These are phyloP conservation scores for Denticeps clupeoides DNA, from an alignment of 2,797 vertebrate species.

Conservation along the genomic window DNA sequence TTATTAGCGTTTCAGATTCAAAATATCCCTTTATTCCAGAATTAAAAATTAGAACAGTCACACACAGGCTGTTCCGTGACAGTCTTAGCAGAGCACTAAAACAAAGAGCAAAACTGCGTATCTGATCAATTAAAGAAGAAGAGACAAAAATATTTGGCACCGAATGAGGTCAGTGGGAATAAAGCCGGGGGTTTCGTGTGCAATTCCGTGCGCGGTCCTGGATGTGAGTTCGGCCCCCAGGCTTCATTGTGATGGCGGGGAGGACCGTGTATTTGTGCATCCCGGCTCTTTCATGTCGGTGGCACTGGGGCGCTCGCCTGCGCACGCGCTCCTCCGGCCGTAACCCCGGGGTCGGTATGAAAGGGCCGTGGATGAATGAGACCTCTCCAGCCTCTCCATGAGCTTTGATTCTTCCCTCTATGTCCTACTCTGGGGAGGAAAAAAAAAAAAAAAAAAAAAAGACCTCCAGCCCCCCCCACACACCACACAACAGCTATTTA, in stretches of 20 bases:
- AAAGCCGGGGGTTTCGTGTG: constrained; percentile 13
- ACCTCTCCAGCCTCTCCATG: constrained; percentile 33
- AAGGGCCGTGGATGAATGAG: constrained; percentile 51
- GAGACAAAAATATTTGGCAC: too few relatives aligned
- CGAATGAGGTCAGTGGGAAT: too few relatives aligned
- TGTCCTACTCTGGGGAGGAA: constrained; percentile 29
- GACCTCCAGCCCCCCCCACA: constrained; percentile 24
- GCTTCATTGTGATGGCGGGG: constrained; percentile 12
- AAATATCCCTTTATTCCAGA: too few relatives aligned
- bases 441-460: too few relatives aligned
- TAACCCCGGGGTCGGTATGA: constrained; percentile 58
- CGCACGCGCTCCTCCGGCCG: constrained; percentile 15
- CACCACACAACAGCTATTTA: constrained; percentile 42
- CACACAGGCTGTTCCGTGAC: too few relatives aligned
- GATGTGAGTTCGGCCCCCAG: constrained; percentile 12
- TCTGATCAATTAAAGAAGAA: too few relatives aligned
- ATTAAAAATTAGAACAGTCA: too few relatives aligned
- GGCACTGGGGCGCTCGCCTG: constrained; percentile 24
- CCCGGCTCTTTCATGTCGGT: constrained; percentile 34
- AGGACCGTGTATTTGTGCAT: constrained; percentile 3
- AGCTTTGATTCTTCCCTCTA: constrained; percentile 46
- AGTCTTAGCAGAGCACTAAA: too few relatives aligned
- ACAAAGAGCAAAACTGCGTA: too few relatives aligned
- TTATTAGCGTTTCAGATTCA: too few relatives aligned
- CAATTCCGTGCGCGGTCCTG: constrained; percentile 27